Evolutionary conservation across 1,140 invertebrate species (phyloP).

Genomic region (Cherax quadricarinatus): DNA sequence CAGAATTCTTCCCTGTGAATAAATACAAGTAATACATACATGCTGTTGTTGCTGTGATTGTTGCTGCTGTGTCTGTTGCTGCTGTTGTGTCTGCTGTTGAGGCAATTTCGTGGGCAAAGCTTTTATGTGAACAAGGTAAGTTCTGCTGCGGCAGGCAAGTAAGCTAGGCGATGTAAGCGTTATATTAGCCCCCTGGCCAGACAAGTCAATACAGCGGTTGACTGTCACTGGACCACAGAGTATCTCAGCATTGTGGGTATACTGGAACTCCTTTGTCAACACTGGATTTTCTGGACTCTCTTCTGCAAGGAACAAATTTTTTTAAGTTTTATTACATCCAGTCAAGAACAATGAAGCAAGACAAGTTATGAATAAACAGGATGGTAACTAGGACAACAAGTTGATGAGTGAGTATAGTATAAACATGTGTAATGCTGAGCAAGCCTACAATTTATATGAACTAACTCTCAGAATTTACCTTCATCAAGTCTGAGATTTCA

Average conservation of each 20-base stretch:
- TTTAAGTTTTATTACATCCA: neutral
- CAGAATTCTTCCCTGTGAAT: neutral
- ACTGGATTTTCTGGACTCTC: slow-evolving; percentile 82
- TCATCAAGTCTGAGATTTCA: no score
- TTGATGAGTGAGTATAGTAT: neutral
- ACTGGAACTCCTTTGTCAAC: slow-evolving; percentile 87
- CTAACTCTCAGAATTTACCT: no score
- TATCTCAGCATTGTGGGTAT: slow-evolving; percentile 91
- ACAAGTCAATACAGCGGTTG: slow-evolving; percentile 88
- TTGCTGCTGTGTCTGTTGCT: slow-evolving; percentile 2
- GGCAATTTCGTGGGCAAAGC: slow-evolving; percentile 78
- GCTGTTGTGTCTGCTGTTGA: slow-evolving; percentile 36
- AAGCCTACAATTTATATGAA: no score
- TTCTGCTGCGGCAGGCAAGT: slow-evolving; percentile 77
- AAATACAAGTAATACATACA: neutral
- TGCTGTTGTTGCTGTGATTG: slow-evolving; percentile 32
- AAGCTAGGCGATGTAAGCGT: slow-evolving; percentile 91
- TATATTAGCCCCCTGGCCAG: slow-evolving; percentile 88
- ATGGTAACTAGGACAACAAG: neutral
- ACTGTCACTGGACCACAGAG: slow-evolving; percentile 91
- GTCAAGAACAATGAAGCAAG: no score
- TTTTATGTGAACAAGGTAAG: slow-evolving; percentile 89
- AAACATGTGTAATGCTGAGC: no score
- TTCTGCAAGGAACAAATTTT: slow-evolving; percentile 7
- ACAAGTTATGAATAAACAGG: no score